Conservation (phyloP, 2,113 vertebrate species). For the Megaptera novaeangliae region DNA sequence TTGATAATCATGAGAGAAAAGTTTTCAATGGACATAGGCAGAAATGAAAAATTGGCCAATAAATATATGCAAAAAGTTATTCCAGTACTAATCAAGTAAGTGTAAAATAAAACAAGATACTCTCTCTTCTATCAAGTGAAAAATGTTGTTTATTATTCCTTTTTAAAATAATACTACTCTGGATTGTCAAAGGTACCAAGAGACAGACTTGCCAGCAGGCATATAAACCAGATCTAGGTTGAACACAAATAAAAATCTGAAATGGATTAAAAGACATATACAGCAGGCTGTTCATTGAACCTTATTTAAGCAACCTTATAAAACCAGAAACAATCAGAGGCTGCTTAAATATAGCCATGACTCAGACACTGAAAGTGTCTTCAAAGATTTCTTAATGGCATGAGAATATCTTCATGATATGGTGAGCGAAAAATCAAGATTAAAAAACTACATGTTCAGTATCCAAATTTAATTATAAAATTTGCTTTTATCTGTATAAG, state of each 20-base stretch:
- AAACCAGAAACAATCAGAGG: not conserved
- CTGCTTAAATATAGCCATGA: not conserved
- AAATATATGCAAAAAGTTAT: not conserved
- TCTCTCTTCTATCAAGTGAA: not conserved
- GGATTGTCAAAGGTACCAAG: not conserved
- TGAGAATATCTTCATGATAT: not conserved
- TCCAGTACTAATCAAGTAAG: not conserved
- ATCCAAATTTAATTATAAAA: not conserved
- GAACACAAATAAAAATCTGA: not conserved
- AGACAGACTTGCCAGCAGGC: not conserved
- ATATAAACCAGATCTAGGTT: not conserved
- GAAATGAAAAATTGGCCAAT: not conserved
- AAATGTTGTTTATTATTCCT: not conserved
- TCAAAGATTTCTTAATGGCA: not conserved
- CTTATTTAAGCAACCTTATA: not conserved
- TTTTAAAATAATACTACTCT: not conserved
- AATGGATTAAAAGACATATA: not conserved
- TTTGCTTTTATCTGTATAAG: not conserved
- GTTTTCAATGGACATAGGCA: not conserved
- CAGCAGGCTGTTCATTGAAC: not conserved
- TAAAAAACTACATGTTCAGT: not conserved
- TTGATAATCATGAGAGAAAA: not conserved
- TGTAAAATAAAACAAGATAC: not conserved
- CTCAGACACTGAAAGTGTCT: not conserved
- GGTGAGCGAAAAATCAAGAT: not conserved